A percentile compares a stretch with the other conserved stretches of the same genome.
Conservation (phyloP, 2,888 invertebrate species). For the Cantharis rustica region DNA sequence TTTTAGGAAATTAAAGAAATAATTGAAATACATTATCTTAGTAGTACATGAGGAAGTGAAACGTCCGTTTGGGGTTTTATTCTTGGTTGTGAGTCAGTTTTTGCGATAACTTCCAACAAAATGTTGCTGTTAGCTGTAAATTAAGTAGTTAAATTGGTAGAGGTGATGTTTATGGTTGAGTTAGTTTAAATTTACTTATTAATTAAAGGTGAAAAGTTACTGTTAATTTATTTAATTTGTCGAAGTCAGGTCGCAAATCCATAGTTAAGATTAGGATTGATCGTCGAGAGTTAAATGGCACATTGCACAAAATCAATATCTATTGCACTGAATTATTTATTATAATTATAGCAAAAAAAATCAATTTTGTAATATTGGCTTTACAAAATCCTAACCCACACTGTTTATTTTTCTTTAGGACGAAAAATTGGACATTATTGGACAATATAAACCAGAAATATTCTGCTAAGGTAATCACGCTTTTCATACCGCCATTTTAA, state of each 20-base stretch:
- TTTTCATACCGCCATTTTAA: background rate
- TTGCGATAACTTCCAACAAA: background rate
- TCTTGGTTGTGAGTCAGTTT: background rate
- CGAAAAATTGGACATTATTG: slow-evolving; percentile 78
- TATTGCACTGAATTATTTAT: slow-evolving; percentile 5
- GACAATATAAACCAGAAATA: slow-evolving; percentile 80
- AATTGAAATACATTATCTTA: background rate
- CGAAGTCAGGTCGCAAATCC: background rate
- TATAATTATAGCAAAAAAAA: background rate
- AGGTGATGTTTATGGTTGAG: background rate
- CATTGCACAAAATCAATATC: slow-evolving; percentile 27
- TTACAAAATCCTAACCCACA: slow-evolving; percentile 54
- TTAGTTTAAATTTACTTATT: background rate
- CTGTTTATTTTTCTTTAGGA: slow-evolving; percentile 65
- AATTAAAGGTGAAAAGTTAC: background rate
- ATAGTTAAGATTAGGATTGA: background rate
- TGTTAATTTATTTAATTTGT: background rate
- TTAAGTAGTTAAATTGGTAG: background rate
- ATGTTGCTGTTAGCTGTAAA: background rate
- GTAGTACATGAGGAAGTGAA: background rate
- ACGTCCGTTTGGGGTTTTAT: background rate
- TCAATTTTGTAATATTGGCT: slow-evolving; percentile 18
- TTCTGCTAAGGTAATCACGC: slow-evolving; percentile 68
- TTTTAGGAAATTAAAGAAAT: background rate
- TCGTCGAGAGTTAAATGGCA: slow-evolving; percentile 14